phyloP scores from a whole-genome alignment of 2,888 invertebrate genomes.

The Euzetes globulus region DNA sequence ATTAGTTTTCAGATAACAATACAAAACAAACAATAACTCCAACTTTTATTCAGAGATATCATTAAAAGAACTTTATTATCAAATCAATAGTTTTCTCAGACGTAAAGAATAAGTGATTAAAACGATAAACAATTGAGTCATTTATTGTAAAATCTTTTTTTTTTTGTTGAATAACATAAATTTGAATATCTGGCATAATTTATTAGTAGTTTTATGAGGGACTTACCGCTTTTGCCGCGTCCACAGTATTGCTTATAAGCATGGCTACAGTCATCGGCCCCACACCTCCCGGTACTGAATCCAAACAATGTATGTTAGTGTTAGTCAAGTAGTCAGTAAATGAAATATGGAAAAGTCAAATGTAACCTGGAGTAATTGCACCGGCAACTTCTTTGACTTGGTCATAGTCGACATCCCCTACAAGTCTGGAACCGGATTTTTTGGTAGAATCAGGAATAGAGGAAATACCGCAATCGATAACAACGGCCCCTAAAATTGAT shows the following conservation, averaged over 20 bases:
- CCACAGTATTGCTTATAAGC: constrained; percentile 52
- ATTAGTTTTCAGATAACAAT: no score
- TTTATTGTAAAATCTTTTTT: background rate
- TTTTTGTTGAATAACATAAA: no score
- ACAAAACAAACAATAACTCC: no score
- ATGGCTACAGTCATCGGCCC: constrained; percentile 99
- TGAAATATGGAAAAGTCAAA: no score
- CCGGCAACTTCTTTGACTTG: constrained; percentile 73
- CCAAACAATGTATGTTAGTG: background rate
- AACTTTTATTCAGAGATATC: no score
- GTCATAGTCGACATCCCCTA: constrained; percentile 88
- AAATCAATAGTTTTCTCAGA: no score
- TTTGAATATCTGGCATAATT: no score
- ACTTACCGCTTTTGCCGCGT: constrained; percentile 39
- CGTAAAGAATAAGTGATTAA: no score
- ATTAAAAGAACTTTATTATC: no score
- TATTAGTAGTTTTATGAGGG: background rate
- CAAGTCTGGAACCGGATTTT: constrained; percentile 56
- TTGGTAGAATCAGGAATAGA: constrained; percentile 71
- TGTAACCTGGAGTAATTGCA: constrained; percentile 79
- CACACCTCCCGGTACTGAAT: constrained; percentile 92
- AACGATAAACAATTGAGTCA: no score
- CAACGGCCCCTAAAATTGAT: constrained; percentile 67
- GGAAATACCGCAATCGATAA: constrained; percentile 98
- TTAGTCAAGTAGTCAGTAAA: background rate